These are phyloP conservation scores for Drosophila fulvimacula DNA, from an alignment of 2,888 invertebrate genomes.

Conservation along the genomic window DNA sequence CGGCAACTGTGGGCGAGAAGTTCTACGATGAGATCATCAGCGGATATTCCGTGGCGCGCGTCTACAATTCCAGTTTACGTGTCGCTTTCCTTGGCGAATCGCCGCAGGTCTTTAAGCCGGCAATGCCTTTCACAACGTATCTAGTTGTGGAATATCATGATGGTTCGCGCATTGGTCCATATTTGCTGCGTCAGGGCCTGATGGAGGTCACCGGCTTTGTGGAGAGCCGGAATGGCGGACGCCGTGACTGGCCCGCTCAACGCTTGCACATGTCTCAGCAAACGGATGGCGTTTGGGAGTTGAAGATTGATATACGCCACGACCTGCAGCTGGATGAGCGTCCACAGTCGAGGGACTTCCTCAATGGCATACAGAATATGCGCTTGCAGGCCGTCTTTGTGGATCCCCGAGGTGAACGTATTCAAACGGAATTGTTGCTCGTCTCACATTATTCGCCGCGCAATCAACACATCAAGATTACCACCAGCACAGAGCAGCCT, in stretches of 20 bases:
- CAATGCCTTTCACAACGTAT: conserved; percentile 95
- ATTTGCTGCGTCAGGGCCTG: conserved; percentile 88
- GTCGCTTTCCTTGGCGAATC: conserved; percentile 94
- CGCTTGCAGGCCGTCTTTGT: conserved; percentile 85
- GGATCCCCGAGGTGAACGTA: conserved; percentile 89
- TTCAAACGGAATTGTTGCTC: conserved; percentile 89
- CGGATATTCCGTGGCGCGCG: conserved; percentile 94
- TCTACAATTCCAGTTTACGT: conserved; percentile 94
- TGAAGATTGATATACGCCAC: conserved; percentile 90
- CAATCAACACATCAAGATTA: conserved; percentile 92
- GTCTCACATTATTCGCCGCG: conserved; percentile 92
- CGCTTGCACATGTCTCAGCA: conserved; percentile 88
- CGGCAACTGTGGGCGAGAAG: conserved; percentile 94
- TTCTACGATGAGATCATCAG: conserved; percentile 93
- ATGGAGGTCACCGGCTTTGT: conserved; percentile 89
- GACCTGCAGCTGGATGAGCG: conserved; percentile 86
- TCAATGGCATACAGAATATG: conserved; percentile 89
- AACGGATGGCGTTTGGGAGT: conserved; percentile 92
- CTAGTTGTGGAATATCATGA: conserved; percentile 96
- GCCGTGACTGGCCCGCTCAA: conserved; percentile 87
- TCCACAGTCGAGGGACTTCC: conserved; percentile 87
- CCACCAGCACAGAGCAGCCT: conserved; percentile 92
- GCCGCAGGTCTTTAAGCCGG: conserved; percentile 97
- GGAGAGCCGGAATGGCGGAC: conserved; percentile 87
- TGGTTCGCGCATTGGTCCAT: conserved; percentile 90